These are phyloP conservation scores for Atrina japonica DNA, from an alignment of 2,888 invertebrate species.

Conservation along the genomic window DNA sequence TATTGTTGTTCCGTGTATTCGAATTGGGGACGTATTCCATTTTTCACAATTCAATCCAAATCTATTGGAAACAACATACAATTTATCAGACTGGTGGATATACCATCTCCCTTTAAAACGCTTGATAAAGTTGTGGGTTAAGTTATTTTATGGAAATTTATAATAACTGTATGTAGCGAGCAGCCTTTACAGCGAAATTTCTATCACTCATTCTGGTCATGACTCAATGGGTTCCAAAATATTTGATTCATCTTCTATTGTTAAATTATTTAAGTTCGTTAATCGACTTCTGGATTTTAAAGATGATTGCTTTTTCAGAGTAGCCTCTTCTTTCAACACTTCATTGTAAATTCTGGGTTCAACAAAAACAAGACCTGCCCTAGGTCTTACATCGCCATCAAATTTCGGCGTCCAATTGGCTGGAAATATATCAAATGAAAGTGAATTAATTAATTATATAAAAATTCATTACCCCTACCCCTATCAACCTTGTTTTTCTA, in stretches of 20 bases:
- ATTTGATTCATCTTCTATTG: constrained; percentile 28
- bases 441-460: not conserved
- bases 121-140: too few species aligned
- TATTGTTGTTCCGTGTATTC: too few species aligned
- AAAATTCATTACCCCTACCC: too few species aligned
- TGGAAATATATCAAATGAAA: constrained; percentile 41
- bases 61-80: too few species aligned
- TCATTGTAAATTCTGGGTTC: constrained; percentile 63
- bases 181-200: too few species aligned
- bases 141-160: too few species aligned
- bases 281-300: constrained; percentile 16
- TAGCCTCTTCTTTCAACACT: constrained; percentile 55
- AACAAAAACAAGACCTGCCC: constrained; percentile 63
- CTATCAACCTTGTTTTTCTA: too few species aligned
- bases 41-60: too few species aligned
- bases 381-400: constrained; percentile 63
- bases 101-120: too few species aligned
- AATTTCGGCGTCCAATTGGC: constrained; percentile 66
- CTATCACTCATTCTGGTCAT: constrained; percentile 15
- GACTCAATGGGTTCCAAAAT: constrained; percentile 36
- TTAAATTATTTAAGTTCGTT: constrained; percentile 29
- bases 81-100: too few species aligned
- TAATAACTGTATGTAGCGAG: too few species aligned
- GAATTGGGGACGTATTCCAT: too few species aligned
- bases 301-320: constrained; percentile 31